Percentiles rank a stretch among this genome's conserved stretches.
phyloP scores from a whole-genome alignment of 2,888 invertebrate genomes.

The Micoletzkya japonica region DNA sequence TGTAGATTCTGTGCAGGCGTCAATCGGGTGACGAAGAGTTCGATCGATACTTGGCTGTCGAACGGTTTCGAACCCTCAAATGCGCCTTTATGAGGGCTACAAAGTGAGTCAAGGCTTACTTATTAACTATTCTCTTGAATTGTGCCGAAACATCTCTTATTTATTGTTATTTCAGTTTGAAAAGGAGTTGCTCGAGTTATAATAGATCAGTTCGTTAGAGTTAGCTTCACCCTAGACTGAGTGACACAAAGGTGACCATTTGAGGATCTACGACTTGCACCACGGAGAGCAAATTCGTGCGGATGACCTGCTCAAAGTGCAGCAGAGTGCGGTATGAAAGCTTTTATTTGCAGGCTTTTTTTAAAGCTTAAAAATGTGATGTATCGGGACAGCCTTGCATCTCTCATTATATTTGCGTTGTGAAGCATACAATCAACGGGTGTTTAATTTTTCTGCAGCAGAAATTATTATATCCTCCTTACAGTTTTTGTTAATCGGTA shows the following conservation, averaged over 20 bases:
- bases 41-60: constrained; percentile 17
- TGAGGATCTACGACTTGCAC: constrained; percentile 16
- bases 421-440: too few relatives aligned
- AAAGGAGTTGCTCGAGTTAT: too few relatives aligned
- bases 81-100: constrained; percentile 25
- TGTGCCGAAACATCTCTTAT: not conserved
- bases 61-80: constrained; percentile 22
- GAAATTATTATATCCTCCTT: too few relatives aligned
- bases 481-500: too few relatives aligned
- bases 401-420: too few relatives aligned
- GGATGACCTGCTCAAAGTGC: constrained; percentile 21
- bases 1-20: too few relatives aligned
- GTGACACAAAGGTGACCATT: not conserved
- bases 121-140: not conserved
- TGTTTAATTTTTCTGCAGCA: not conserved
- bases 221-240: too few relatives aligned
- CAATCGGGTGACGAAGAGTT: constrained; percentile 24
- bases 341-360: too few relatives aligned
- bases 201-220: too few relatives aligned
- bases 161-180: not conserved
- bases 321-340: constrained; percentile 15
- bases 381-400: too few relatives aligned
- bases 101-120: not conserved
- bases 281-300: constrained; percentile 28
- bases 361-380: too few relatives aligned